Evolutionary conservation across 1,140 invertebrate genomes (phyloP), one percentile per base, ranked within the genome.

Genomic region (Habropoda laboriosa): DNA sequence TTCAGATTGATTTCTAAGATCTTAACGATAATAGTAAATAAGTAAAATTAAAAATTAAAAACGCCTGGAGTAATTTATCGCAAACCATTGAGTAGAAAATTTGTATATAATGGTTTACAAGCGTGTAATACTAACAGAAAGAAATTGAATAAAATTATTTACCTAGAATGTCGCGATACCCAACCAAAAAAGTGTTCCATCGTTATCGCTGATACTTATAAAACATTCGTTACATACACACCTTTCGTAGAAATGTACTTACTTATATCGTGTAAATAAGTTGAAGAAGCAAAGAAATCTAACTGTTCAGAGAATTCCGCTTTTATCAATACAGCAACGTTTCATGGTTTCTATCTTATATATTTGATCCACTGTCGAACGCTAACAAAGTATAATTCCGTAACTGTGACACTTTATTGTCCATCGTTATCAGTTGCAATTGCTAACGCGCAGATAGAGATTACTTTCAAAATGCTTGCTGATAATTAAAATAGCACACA

Each of bases 381-480:
- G n/a, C 49, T 71, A 32, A 49, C 27, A 71, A 58, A 49, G 64
- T 10, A 12, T 40, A 78, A 70, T 60, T 58, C 53, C 75, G 16
- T 67, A 77, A 47, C 47, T 58, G 66, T 24, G 30, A 55, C 35
- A 40, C 24, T 78, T 78, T 78, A 71, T 78, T 78, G 66, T 68
- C n/a, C 42, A 38, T 32, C 38, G 53, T 78, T 78, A 78, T 78
- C 75, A 78, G 55, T 49, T 78, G 75, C 75, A 71, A 53, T 71
- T 70, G 75, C 49, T 71, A 67, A 76, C 38, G 32, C 38, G 4
- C 8, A 76, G 73, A 78, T 78, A 78, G 24, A 21, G 38, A n/a
- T 71, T 71, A 71, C 32, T 21, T 70, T 64, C 21, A 16, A 58
- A 75, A 75, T 66, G 24, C 40, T 58, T 0, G 27, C 63, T 27